Base-by-base conservation (phyloP, 2,113 vertebrate species). In the Empidonax alnorum region DNA sequence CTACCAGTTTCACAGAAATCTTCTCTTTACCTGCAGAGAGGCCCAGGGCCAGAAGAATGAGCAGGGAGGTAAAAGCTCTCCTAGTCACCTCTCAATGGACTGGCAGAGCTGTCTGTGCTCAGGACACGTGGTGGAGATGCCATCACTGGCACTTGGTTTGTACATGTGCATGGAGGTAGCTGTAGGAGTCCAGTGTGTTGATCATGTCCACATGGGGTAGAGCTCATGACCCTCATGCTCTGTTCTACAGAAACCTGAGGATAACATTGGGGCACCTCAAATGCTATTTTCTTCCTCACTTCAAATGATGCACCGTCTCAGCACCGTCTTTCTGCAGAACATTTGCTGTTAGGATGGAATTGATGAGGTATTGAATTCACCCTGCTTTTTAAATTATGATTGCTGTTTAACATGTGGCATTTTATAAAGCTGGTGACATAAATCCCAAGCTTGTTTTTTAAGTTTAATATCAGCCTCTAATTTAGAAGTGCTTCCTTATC, bases 151-250 rank as follows among this genome's bases (percentile, higher is more conserved):
- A 11, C 39, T 16, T 55, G 19, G 13, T 61, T 56, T 52, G 55
- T 31, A 5, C n/a, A 0, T 8, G n/a, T 13, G 12, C 17, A 1
- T 39, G 47, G 50, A 59, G 28, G 14, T 42, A 5, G 35, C 47
- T 50, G 22, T 56, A 59, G 56, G 18, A 50, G 15, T 76, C 58
- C 42, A 27, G 23, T 0, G 0, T 24, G 7, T 58, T 44, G 31
- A 6, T 71, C 52, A 21, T 8, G 10, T 14, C 27, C 4, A 7
- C 0, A 0, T 12, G 23, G 30, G 65, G 37, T 31, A 67, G 77
- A 58, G 33, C 50, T 69, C 44, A 24, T 9, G 28, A 85, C 10
- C 24, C 42, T 14, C 8, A 1, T 44, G 20, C 31, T 75, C 22
- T 25, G 4, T 42, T 77, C 55, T n/a, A 46, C 52, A n/a, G 65